Percentiles rank a stretch among this genome's conserved stretches.
Conservation (phyloP, 2,888 invertebrate species). For the Zelleria hepariella region DNA sequence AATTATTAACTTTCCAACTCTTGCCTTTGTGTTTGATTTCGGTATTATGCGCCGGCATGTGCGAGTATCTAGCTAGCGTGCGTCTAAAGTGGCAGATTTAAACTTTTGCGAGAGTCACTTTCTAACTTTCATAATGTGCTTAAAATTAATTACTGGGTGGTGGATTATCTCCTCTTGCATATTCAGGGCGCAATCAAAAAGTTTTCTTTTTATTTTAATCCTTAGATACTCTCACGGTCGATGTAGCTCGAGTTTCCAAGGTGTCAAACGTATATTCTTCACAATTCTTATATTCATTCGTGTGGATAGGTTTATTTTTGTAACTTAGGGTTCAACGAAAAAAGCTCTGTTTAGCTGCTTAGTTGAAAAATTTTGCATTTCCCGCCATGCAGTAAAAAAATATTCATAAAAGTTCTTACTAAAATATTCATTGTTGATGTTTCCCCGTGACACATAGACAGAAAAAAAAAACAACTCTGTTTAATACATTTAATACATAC, state of each 20-base stretch:
- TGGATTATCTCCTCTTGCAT: neutral
- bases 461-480: too few species aligned
- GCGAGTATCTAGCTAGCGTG: neutral
- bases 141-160: neutral
- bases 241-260: neutral
- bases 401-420: too few species aligned
- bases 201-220: neutral
- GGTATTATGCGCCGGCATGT: slow-evolving; percentile 15
- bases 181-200: neutral
- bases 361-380: too few species aligned
- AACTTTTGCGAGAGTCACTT: neutral
- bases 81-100: neutral
- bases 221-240: neutral
- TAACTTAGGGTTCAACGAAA: too few species aligned
- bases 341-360: too few species aligned
- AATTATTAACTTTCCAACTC: slow-evolving; percentile 44
- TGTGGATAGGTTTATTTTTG: too few species aligned
- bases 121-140: neutral
- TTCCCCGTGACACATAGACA: too few species aligned
- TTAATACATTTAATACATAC: too few species aligned
- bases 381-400: too few species aligned
- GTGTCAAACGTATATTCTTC: too few species aligned
- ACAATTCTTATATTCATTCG: too few species aligned
- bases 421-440: too few species aligned
- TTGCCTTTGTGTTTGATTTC: slow-evolving; percentile 35